Evolutionary conservation across 2,888 invertebrate genomes (phyloP), one percentile per base, ranked within the genome.

Genomic region (Elmis aenea): DNA sequence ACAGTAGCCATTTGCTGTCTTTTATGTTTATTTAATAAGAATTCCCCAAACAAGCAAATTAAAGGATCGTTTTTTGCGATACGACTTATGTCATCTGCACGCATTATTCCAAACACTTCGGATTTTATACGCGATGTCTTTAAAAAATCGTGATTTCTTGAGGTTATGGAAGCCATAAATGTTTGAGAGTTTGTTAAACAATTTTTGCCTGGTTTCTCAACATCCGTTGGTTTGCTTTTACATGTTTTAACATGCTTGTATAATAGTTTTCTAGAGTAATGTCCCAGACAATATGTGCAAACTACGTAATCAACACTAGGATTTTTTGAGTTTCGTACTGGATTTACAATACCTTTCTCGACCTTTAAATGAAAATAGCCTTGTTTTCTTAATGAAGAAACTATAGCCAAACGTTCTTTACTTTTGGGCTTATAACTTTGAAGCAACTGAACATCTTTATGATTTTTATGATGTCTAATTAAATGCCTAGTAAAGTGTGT

Each of bases 311-410:
- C 33, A n/a, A 26, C 16, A n/a, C 38, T 20, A 5, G 32, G 11
- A 14, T 30, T 25, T 14, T 28, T 33, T 9, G 42, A 27, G 6
- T 20, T 45, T 38, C 27, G 29, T 1, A 45, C 38, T 11, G 42
- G 41, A 16, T 35, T 22, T 23, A 38, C 5, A 15, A 35, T 24
- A 11, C 25, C 18, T 22, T 42, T 45, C 33, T 45, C 41, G 1
- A 6, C 30, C 1, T 38, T 34, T 12, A 45, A 20, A 16, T 29
- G 12, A 33, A 45, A 45, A 30, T 42, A 38, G 14, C 45, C 45
- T 25, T 35, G 37, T 22, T 42, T 45, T 26, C 38, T 12, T 10
- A 45, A 26, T 13, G 38, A 11, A 12, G 37, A 22, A n/a, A 45
- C 26, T 4, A 27, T n/a, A 1, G 20, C 28, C 24, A 32, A 26